These are phyloP conservation scores for Chrysolina haemoptera DNA, from an alignment of 2,888 invertebrate genomes.

Conservation along the genomic window DNA sequence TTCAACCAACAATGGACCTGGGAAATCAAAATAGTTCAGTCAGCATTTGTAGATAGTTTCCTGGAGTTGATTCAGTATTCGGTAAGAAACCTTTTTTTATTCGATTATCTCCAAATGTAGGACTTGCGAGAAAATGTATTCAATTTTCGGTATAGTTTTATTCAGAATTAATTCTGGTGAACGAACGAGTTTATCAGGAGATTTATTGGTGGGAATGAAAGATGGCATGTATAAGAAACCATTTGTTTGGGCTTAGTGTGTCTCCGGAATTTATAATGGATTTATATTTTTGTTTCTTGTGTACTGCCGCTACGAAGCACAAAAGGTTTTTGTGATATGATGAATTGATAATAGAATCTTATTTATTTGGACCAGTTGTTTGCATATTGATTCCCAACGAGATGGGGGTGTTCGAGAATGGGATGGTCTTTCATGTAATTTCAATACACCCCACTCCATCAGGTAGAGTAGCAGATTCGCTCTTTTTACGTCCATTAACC, in stretches of 20 bases:
- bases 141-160: neutral
- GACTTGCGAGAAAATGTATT: neutral
- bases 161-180: neutral
- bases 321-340: neutral
- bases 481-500: no score
- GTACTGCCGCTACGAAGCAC: neutral
- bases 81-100: neutral
- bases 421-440: no score
- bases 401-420: no score
- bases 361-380: neutral
- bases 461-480: no score
- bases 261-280: constrained; percentile 4
- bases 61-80: neutral
- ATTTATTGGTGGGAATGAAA: constrained; percentile 5
- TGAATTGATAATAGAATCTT: neutral
- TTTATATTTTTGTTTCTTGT: constrained; percentile 4
- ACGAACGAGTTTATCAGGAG: neutral
- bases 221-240: neutral
- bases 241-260: neutral
- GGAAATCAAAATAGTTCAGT: neutral
- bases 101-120: neutral
- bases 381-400: no score
- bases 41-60: neutral
- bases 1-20: neutral
- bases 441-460: no score